Evolutionary conservation across 2,888 invertebrate genomes (phyloP).

Genomic region (Sphaerophoria rueppellii): DNA sequence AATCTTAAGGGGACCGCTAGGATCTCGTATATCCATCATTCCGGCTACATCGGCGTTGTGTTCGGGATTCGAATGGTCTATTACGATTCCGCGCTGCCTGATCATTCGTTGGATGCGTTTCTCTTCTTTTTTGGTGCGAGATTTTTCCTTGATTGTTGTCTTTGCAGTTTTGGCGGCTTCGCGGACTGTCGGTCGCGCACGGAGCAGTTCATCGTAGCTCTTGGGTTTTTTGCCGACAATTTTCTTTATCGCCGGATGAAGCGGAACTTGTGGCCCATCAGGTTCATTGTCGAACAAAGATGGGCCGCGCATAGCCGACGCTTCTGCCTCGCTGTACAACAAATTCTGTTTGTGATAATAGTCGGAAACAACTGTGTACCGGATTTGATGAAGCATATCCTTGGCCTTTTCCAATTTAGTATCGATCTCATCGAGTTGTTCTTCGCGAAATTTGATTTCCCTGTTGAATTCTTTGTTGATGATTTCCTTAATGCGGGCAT

Average conservation of each 20-base stretch:
- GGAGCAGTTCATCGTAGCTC: conserved; percentile 83
- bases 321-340: conserved; percentile 79
- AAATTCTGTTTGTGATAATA: conserved; percentile 85
- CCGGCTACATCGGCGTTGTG: conserved; percentile 8
- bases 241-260: conserved; percentile 91
- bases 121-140: conserved; percentile 78
- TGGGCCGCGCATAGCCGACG: conserved; percentile 77
- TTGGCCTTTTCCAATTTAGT: conserved; percentile 85
- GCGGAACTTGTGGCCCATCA: conserved; percentile 82
- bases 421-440: conserved; percentile 88
- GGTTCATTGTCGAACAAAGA: conserved; percentile 76
- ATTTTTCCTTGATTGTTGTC: conserved; percentile 78
- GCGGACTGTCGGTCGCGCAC: conserved; percentile 82
- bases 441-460: conserved; percentile 87
- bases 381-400: conserved; percentile 84
- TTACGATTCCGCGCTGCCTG: conserved; percentile 78
- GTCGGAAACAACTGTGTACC: conserved; percentile 85
- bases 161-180: conserved; percentile 83
- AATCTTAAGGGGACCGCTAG: conserved; percentile 73
- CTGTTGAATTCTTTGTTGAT: conserved; percentile 88
- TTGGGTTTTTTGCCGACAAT: conserved; percentile 85
- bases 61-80: conserved; percentile 77
- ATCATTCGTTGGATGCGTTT: conserved; percentile 77
- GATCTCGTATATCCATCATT: conserved; percentile 33
- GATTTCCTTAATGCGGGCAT: conserved; percentile 84